A percentile compares a stretch with the other conserved stretches of the same genome.
Evolutionary conservation across 2,888 invertebrate species (phyloP).

Genomic region (Caenorhabditis sp.): DNA sequence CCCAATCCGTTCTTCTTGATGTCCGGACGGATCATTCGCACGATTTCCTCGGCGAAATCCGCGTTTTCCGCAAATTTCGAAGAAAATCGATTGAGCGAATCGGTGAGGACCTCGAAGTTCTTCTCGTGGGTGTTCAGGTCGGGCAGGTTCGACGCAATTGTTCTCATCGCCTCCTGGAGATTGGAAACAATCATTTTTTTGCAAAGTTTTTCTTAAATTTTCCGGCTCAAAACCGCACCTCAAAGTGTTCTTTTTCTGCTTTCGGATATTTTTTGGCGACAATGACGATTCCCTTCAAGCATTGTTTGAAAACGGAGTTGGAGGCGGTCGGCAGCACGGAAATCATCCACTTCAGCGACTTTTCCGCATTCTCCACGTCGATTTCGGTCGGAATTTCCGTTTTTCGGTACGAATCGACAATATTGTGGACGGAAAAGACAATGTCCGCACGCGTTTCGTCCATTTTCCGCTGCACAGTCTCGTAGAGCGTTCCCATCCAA

Average conservation of each 20-base stretch:
- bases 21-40: conserved; percentile 30
- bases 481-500: conserved; percentile 21
- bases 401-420: conserved; percentile 19
- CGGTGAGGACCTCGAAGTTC: conserved; percentile 30
- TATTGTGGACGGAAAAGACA: conserved; percentile 13
- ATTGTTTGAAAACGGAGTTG: conserved; percentile 23
- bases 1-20: conserved; percentile 20
- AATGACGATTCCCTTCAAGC: conserved; percentile 20
- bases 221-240: conserved; percentile 5
- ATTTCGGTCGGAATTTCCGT: neutral
- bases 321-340: conserved; percentile 18
- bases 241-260: conserved; percentile 4
- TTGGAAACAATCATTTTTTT: neutral
- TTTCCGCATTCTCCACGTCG: conserved; percentile 8
- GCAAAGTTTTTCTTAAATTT: neutral
- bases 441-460: conserved; percentile 27
- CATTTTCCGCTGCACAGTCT: neutral
- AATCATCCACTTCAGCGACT: conserved; percentile 33
- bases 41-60: conserved; percentile 33
- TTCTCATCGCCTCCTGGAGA: conserved; percentile 23
- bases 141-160: conserved; percentile 15
- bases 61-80: conserved; percentile 8
- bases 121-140: conserved; percentile 35
- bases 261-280: conserved; percentile 13
- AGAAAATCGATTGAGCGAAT: conserved; percentile 28